phyloP scores from a whole-genome alignment of 1,140 invertebrate species.

The Caerostris extrusa region DNA sequence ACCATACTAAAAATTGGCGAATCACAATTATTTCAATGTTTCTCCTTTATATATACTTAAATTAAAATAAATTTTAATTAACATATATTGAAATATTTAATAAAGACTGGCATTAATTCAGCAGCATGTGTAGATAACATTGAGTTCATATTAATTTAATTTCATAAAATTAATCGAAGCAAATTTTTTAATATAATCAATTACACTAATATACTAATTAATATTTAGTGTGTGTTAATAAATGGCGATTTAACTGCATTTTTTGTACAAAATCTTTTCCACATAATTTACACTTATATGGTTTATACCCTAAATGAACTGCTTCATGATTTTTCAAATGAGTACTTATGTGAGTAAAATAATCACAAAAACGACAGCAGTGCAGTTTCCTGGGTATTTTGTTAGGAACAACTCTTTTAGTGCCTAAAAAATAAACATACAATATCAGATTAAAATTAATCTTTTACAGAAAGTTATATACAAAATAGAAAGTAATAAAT shows the following conservation, averaged over 20 bases:
- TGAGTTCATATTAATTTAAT: too few species aligned
- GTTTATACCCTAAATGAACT: conserved; percentile 21
- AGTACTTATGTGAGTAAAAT: background rate
- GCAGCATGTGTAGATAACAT: too few species aligned
- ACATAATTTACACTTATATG: conserved; percentile 40
- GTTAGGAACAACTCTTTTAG: background rate
- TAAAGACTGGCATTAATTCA: too few species aligned
- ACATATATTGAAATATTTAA: too few species aligned
- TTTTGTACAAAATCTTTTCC: conserved; percentile 36
- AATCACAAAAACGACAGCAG: conserved; percentile 42
- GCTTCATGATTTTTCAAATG: conserved; percentile 61
- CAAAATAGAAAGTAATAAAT: background rate
- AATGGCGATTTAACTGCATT: conserved; percentile 29
- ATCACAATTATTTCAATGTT: too few species aligned
- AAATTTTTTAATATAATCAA: background rate
- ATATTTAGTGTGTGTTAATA: background rate
- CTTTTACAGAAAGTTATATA: background rate
- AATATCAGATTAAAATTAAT: background rate
- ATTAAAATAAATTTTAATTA: too few species aligned
- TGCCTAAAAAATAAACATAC: background rate
- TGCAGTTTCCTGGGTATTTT: background rate
- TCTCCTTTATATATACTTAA: too few species aligned
- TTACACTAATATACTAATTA: background rate
- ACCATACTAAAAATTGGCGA: too few species aligned
- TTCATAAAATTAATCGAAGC: too few species aligned